Evolutionary conservation across 2,797 vertebrate species (phyloP).

Genomic region (Gadopsis marmoratus): DNA sequence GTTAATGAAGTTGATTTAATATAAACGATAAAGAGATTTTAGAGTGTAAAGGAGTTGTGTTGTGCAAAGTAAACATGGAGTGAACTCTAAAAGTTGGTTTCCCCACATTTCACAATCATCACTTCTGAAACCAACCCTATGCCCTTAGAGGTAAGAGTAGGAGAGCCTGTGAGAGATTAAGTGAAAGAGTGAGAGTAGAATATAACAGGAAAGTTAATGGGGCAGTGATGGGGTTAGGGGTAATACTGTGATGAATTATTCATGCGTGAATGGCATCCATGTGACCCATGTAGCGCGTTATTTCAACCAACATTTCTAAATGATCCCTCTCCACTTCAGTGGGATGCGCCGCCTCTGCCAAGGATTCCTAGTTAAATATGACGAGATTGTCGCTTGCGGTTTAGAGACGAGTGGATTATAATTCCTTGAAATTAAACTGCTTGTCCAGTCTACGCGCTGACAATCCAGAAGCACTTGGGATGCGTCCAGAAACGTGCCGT

Average conservation of each 20-base stretch:
- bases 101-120: background rate
- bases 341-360: conserved; percentile 17
- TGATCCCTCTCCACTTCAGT: conserved; percentile 33
- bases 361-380: conserved; percentile 28
- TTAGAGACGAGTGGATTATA: conserved; percentile 28
- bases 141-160: background rate
- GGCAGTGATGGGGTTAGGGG: conserved; percentile 16
- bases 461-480: background rate
- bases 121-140: conserved; percentile 1
- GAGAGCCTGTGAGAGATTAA: background rate
- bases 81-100: background rate
- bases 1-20: background rate
- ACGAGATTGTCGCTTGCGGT: conserved; percentile 43
- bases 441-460: conserved; percentile 10
- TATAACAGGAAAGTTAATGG: background rate
- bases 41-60: background rate
- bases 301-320: conserved; percentile 58
- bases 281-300: conserved; percentile 58
- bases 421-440: conserved; percentile 48
- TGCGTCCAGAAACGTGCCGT: background rate
- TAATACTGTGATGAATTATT: conserved; percentile 47
- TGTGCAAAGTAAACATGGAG: background rate
- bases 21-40: background rate
- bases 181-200: background rate
- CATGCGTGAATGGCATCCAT: conserved; percentile 38